Percentiles rank a stretch among this genome's conserved stretches.
phyloP scores from a whole-genome alignment of 2,797 vertebrate genomes.

The Furcifer pardalis region DNA sequence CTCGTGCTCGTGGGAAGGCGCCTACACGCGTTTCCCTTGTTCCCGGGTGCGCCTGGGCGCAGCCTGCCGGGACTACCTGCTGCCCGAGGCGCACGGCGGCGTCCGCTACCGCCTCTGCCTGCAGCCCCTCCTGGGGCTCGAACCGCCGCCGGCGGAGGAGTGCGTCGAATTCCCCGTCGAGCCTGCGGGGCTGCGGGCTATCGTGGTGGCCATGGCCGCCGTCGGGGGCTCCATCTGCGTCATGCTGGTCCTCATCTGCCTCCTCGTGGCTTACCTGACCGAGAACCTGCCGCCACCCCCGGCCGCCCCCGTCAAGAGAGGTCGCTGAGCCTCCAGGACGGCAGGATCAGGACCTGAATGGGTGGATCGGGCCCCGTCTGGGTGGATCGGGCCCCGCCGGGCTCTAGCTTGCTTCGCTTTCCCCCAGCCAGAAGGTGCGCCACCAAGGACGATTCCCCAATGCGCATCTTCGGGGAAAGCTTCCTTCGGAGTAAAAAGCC shows the following conservation, averaged over 20 bases:
- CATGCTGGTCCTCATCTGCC: constrained; percentile 98
- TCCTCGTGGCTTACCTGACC: constrained; percentile 97
- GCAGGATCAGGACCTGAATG: neutral
- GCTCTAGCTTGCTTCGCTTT: too few relatives aligned
- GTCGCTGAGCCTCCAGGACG: neutral
- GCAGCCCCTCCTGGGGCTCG: constrained; percentile 67
- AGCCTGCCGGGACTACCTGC: constrained; percentile 89
- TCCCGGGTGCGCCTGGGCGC: constrained; percentile 87
- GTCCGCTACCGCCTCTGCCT: constrained; percentile 94
- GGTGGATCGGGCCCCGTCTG: neutral
- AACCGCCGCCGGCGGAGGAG: too few relatives aligned
- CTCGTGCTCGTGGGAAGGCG: constrained; percentile 95
- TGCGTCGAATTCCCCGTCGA: constrained; percentile 92
- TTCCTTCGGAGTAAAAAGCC: too few relatives aligned
- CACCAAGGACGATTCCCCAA: too few relatives aligned
- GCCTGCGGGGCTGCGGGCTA: constrained; percentile 91
- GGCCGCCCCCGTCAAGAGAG: constrained; percentile 2
- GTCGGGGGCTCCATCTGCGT: constrained; percentile 97
- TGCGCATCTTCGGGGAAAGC: too few relatives aligned
- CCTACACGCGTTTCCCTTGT: constrained; percentile 93
- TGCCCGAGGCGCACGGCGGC: constrained; percentile 89
- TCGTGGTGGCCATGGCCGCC: constrained; percentile 97
- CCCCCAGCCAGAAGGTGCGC: too few relatives aligned
- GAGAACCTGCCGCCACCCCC: constrained; percentile 89
- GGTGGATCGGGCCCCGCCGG: too few relatives aligned